Base-by-base conservation (phyloP, 2,888 invertebrate species). In the Pimpla rufipes region DNA sequence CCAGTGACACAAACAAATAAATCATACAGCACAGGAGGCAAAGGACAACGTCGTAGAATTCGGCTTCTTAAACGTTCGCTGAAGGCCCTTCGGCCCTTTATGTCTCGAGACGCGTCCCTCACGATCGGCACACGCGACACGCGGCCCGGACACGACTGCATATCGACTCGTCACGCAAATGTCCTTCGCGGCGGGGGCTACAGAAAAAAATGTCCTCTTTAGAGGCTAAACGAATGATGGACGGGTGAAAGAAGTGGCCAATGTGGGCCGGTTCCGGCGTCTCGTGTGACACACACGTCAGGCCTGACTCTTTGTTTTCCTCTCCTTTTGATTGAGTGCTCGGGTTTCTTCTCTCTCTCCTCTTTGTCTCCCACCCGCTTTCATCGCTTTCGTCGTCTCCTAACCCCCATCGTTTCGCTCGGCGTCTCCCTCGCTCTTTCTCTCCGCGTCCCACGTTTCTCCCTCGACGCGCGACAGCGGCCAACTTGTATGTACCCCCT, bases 241-340 rank as follows among this genome's bases (percentile, higher is more conserved):
- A 93, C 93, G 91, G 90, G 88, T 93, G 91, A 93, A 93, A 92
- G 93, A 93, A 93, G 93, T 93, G 93, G 93, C 93, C 93, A 93
- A 93, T 93, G 91, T 93, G 93, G 93, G 93, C 88, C 90, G 93
- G 91, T 91, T 91, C 90, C 92, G 90, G 89, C 92, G 91, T 93
- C 92, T 93, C 93, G 88, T 90, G 92, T 93, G 93, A 93, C 93
- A 93, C 89, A 88, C 90, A 89, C 90, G 90, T 89, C 92, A 88
- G 88, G 76, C 83, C 55, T 75, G n/a, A n/a, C 18, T 87, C 90
- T 90, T 93, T 93, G 92, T 93, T 93, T 92, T 90, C 90, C 66
- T 87, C 81, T 88, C 88, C 89, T 88, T 92, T 91, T 92, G 91
- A 91, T 92, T 90, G 92, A 91, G 90, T 88, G 85, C 88, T 85